Conservation (phyloP, 2,888 invertebrate genomes). For the Metalampra italica region DNA sequence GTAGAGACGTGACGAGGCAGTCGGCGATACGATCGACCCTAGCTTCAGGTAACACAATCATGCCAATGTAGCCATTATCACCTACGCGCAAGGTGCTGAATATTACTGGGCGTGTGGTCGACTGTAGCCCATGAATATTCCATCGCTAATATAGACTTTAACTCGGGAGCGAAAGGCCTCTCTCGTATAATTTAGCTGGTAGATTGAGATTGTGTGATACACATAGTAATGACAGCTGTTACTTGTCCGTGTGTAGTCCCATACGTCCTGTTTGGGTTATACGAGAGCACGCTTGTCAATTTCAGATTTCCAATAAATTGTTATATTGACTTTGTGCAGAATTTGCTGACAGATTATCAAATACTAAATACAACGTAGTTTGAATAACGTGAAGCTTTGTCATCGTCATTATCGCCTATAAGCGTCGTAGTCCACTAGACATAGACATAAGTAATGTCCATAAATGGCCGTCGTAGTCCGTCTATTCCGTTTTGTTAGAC, state of each 20-base stretch:
- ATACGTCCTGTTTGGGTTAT: conserved; percentile 55
- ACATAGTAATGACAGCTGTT: background rate
- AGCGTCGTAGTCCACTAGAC: no score
- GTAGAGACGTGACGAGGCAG: background rate
- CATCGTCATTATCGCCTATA: no score
- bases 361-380: background rate
- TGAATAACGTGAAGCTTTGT: background rate
- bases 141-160: conserved; percentile 22
- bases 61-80: no score
- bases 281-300: conserved; percentile 35
- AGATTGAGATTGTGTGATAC: background rate
- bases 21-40: background rate
- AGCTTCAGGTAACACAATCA: no score
- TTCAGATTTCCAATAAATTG: background rate
- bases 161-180: conserved; percentile 24
- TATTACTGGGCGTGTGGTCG: background rate
- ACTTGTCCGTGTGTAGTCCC: conserved; percentile 27
- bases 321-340: background rate
- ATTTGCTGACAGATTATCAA: background rate
- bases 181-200: conserved; percentile 16
- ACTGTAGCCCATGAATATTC: conserved; percentile 10
- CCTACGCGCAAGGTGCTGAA: background rate
- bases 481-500: no score
- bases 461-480: no score
- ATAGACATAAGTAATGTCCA: no score